These are phyloP conservation scores for Galaxias olidus DNA, from an alignment of 2,797 vertebrate species.

Conservation along the genomic window DNA sequence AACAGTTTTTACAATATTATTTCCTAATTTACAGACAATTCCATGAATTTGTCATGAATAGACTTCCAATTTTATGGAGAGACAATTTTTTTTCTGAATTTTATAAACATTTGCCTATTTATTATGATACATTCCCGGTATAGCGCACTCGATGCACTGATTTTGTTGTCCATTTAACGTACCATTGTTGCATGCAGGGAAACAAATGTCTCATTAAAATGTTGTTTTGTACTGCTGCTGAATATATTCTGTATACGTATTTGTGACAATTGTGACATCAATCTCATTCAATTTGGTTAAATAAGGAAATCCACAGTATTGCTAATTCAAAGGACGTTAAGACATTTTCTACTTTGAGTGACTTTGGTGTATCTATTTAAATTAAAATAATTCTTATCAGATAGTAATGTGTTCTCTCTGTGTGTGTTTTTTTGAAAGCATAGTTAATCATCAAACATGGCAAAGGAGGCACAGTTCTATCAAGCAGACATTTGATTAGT, in stretches of 20 bases:
- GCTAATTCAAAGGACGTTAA: neutral
- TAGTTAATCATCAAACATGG: neutral
- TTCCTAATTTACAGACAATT: constrained; percentile 19
- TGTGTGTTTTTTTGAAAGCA: neutral
- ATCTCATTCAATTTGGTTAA: neutral
- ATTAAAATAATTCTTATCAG: constrained; percentile 34
- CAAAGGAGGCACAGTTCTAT: no score
- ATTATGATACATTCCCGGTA: no score
- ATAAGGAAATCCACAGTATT: neutral
- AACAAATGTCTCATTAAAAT: constrained; percentile 39
- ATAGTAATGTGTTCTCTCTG: neutral
- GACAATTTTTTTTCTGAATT: no score
- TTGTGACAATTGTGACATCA: constrained; percentile 21
- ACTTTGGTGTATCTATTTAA: constrained; percentile 11
- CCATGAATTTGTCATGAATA: constrained; percentile 40
- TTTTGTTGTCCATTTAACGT: constrained; percentile 40
- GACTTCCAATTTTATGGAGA: neutral
- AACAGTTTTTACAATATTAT: neutral
- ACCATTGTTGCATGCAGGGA: constrained; percentile 49
- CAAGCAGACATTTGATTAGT: no score
- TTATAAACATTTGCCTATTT: no score
- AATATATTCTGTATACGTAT: constrained; percentile 37
- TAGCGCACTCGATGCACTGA: no score
- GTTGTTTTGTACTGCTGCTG: constrained; percentile 21
- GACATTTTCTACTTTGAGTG: neutral